Evolutionary conservation across 2,797 vertebrate species (phyloP).

Genomic region (Sparus aurata): DNA sequence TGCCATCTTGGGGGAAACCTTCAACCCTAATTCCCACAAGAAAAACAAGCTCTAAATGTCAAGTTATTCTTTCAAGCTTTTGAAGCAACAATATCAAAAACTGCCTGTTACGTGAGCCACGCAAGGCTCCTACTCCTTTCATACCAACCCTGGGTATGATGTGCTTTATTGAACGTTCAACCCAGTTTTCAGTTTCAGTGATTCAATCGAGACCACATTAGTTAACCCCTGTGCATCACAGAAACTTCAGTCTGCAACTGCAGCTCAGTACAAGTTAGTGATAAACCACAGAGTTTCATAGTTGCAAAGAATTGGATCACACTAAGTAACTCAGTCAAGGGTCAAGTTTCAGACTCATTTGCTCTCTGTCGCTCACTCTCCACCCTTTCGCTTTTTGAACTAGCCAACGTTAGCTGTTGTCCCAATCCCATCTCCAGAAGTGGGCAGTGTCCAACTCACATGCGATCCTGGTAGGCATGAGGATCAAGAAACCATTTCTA

Average conservation of each 20-base stretch:
- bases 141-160: not conserved
- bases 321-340: not conserved
- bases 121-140: not conserved
- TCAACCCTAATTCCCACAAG: not conserved
- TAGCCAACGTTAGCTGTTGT: not conserved
- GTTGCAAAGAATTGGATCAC: not conserved
- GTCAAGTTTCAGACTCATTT: not conserved
- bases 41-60: constrained; percentile 1
- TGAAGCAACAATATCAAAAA: not conserved
- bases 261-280: not conserved
- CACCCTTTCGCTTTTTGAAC: not conserved
- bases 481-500: constrained; percentile 5
- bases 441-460: not conserved
- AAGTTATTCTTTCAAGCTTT: constrained; percentile 3
- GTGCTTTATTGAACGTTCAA: not conserved
- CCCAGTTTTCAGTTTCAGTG: constrained; percentile 11
- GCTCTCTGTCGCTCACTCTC: not conserved
- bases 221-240: constrained; percentile 16
- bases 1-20: not conserved
- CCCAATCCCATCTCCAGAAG: not conserved
- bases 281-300: not conserved
- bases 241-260: constrained; percentile 1
- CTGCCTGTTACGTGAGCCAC: not conserved
- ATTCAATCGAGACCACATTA: not conserved
- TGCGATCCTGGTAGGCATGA: not conserved